Evolutionary conservation across 2,888 invertebrate genomes (phyloP).

Genomic region (Charanyca ferruginea): DNA sequence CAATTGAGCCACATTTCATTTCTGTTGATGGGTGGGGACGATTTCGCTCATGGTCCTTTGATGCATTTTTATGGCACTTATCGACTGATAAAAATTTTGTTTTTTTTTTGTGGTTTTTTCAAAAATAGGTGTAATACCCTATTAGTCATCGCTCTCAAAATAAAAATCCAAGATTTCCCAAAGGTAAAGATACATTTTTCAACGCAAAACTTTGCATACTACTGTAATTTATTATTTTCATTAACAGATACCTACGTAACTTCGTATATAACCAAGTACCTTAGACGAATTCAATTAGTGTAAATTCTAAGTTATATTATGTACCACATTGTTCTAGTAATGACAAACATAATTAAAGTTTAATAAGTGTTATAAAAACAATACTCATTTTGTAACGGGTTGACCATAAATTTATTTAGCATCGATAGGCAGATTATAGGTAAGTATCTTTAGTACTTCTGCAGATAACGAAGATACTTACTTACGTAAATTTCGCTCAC

Average conservation of each 20-base stretch:
- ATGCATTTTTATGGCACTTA: too few relatives aligned
- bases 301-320: constrained; percentile 12
- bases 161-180: constrained; percentile 17
- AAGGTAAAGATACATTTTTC: constrained; percentile 2
- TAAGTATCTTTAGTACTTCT: too few relatives aligned
- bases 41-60: too few relatives aligned
- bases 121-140: too few relatives aligned
- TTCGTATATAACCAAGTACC: too few relatives aligned
- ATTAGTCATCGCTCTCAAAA: background rate
- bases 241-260: background rate
- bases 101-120: constrained; percentile 1
- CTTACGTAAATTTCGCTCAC: too few relatives aligned
- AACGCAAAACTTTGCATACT: constrained; percentile 4
- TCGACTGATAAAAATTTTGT: too few relatives aligned
- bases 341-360: background rate
- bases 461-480: too few relatives aligned
- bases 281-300: background rate
- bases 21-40: too few relatives aligned
- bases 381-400: constrained; percentile 6
- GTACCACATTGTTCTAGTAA: constrained; percentile 36
- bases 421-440: background rate
- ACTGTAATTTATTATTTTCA: background rate
- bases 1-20: too few relatives aligned
- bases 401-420: constrained; percentile 6
- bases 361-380: background rate